Base-by-base conservation (phyloP, 2,797 vertebrate species). In the Halcyon chelicuti region DNA sequence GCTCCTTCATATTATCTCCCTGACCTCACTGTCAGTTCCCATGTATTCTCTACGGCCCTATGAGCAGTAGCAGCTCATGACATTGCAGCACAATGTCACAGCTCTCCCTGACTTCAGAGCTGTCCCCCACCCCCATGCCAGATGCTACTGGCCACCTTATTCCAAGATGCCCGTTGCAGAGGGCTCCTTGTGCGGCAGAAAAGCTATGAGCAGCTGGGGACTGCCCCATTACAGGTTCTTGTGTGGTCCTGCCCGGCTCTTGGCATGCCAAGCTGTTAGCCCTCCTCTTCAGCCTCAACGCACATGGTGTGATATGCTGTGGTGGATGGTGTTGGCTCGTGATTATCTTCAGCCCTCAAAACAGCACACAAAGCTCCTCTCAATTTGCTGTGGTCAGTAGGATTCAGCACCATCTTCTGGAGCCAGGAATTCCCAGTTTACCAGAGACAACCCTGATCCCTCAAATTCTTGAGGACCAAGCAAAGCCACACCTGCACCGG, bases 21-120 rank as follows among this genome's bases (percentile, higher is more conserved):
- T 97, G 96, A 96, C 96, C 95, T 96, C 83, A 4, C 95, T 97
- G 96, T 97, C 96, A 97, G 2, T 51, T 96, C 93, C 94, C 90
- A 96, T 96, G 94, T 94, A 92, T 88, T 88, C 92, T 92, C 88
- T 58, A 12, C 0, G 2, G 88, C 83, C 90, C 88, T 83, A 88
- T 0, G 1, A 96, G 95, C 82, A 77, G 94, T 47, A 95, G 90
- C 93, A 81, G 91, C 90, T 92, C 25, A 2, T 90, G 94, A 86
- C 93, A 88, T 73, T 35, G 90, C 76, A 83, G 72, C 0, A 0
- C 12, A 9, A 70, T 55, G 88, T 78, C 94, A 88, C 88, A 62
- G 79, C 76, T 76, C 46, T 14, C 37, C 29, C 19, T 1, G 16
- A 46, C 61, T 73, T 58, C 55, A 18, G 12, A 57, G 37, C 61